Conservation (phyloP, 2,797 vertebrate genomes). For the Crocodylus rhombifer region DNA sequence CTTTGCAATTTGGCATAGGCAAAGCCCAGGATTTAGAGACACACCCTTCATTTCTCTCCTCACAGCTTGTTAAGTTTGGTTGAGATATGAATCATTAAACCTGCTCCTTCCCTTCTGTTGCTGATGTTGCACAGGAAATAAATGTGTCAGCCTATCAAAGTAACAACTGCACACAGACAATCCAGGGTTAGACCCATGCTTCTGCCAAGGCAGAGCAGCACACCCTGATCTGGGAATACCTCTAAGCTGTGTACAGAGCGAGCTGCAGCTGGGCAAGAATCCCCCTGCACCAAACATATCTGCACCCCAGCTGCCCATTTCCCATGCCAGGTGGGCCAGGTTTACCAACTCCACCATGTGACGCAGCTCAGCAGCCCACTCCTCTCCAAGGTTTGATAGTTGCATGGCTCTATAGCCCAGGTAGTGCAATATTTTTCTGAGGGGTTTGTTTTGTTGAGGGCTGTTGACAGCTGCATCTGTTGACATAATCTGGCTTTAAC, state of each 20-base stretch:
- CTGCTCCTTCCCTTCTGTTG: neutral
- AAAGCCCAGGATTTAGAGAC: neutral
- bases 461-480: constrained; percentile 56
- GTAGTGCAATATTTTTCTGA: constrained; percentile 31
- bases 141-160: neutral
- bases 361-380: neutral
- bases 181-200: neutral
- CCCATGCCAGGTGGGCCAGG: neutral
- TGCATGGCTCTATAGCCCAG: neutral
- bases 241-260: neutral
- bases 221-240: neutral
- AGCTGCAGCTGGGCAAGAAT: neutral
- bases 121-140: neutral
- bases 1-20: neutral
- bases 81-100: neutral
- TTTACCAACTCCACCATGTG: neutral
- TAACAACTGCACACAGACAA: neutral
- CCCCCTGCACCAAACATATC: neutral
- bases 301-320: neutral
- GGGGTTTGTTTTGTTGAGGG: constrained; percentile 43
- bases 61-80: neutral
- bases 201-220: neutral
- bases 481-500: constrained; percentile 53
- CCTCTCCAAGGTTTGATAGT: neutral
- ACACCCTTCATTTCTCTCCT: neutral